Evolutionary conservation across 2,888 invertebrate species (phyloP), one percentile per base, ranked within the genome.

Genomic region (Siphlonurus alternatus): DNA sequence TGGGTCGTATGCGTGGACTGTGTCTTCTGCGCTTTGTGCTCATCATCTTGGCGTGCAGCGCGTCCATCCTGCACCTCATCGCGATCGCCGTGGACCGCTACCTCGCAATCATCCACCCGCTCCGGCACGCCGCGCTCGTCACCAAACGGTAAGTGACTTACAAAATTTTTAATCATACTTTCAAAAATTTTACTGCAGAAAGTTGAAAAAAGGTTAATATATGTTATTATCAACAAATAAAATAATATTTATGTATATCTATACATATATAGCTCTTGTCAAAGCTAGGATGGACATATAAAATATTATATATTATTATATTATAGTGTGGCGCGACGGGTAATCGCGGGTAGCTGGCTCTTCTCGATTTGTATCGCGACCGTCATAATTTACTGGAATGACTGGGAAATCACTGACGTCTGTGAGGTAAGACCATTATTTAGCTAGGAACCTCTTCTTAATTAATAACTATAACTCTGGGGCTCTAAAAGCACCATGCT

Each of bases 71-170:
- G 76, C 89, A 89, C 74, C 80, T 90, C 69, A 83, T 88, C 71
- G 83, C 86, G 62, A 88, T 90, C 68, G 89, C 89, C 25, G 80
- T 87, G 66, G 90, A 90, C 76, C 79, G 83, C 70, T 90, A 89
- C 73, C 81, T 89, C 69, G 89, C 88, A 0, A 87, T 90, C 70
- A 82, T 89, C 60, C 85, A 88, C 75, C 89, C 90, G 10, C 78
- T 90, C 68, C 86, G 86, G 75, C 89, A 90, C 76, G 66, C 23
- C 63, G 75, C 76, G 23, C 84, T 83, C 73, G 85, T 89, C 82
- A 88, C 85, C n/a, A 83, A 83, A 70, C 77, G 69, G 72, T 72
- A 66, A 67, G 66, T 56, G 38, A 38, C 7, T 15, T 10, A 5
- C 38, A 2, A 23, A 25, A 23, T 1, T n/a, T 23, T 15, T 22